phyloP scores from a whole-genome alignment of 2,888 invertebrate species.

The Zeuzera pyrina region DNA sequence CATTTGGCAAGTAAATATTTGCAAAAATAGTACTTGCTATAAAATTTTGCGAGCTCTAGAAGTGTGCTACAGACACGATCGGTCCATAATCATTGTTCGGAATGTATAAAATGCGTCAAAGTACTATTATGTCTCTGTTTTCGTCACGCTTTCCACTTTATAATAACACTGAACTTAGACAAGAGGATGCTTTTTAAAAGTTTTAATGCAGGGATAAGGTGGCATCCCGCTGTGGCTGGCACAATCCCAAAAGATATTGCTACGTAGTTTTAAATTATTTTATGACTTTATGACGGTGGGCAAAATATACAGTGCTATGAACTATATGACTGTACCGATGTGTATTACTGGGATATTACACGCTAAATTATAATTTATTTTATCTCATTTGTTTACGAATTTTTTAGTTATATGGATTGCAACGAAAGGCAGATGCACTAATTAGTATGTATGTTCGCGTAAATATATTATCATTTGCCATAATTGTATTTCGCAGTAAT shows the following conservation, averaged over 20 bases:
- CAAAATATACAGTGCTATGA: too few species aligned
- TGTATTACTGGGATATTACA: too few species aligned
- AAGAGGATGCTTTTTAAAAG: slow-evolving; percentile 41
- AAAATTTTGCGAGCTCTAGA: slow-evolving; percentile 13
- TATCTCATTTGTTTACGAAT: too few species aligned
- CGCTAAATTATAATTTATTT: too few species aligned
- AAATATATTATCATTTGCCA: too few species aligned
- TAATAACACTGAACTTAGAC: slow-evolving; percentile 41
- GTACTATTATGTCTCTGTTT: slow-evolving; percentile 24
- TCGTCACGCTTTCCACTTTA: slow-evolving; percentile 35
- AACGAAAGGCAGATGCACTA: too few species aligned
- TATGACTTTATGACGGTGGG: slow-evolving; percentile 40
- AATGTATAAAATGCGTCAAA: slow-evolving; percentile 32
- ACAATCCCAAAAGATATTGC: slow-evolving; percentile 25
- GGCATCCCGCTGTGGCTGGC: slow-evolving; percentile 40
- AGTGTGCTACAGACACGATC: slow-evolving; percentile 14
- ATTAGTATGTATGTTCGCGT: too few species aligned
- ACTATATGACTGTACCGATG: too few species aligned
- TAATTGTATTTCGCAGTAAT: too few species aligned
- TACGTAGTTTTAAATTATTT: slow-evolving; percentile 38
- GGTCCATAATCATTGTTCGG: slow-evolving; percentile 35
- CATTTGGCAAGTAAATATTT: too few species aligned
- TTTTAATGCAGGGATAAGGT: slow-evolving; percentile 35
- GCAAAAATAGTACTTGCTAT: too few species aligned
- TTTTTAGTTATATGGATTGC: too few species aligned